Conservation (phyloP, 2,888 invertebrate genomes). For the Anaspis maculata region DNA sequence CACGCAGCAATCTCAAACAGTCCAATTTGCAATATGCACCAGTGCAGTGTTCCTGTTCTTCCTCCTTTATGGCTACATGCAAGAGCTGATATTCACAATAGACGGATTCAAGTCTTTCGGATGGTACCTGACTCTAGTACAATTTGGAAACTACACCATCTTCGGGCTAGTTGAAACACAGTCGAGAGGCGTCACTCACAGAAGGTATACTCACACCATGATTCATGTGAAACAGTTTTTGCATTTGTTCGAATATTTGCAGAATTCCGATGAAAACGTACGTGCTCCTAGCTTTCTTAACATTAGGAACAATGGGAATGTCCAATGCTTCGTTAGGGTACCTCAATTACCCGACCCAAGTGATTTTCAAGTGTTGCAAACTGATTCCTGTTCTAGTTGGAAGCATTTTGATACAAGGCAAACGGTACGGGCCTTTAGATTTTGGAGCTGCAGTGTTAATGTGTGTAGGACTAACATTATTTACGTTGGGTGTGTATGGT, state of each 20-base stretch:
- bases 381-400: slow-evolving; percentile 92
- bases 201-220: no score
- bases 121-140: slow-evolving; percentile 85
- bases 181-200: slow-evolving; percentile 51
- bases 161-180: slow-evolving; percentile 72
- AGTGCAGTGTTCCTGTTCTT: slow-evolving; percentile 80
- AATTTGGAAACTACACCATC: slow-evolving; percentile 77
- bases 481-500: slow-evolving; percentile 68
- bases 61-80: slow-evolving; percentile 82
- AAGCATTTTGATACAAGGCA: slow-evolving; percentile 85
- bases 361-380: slow-evolving; percentile 97
- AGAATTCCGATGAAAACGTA: slow-evolving; percentile 82
- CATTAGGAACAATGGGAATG: slow-evolving; percentile 91
- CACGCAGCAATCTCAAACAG: slow-evolving; percentile 52
- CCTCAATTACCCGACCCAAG: slow-evolving; percentile 93
- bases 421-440: slow-evolving; percentile 75
- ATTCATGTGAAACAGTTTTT: slow-evolving; percentile 10
- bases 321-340: slow-evolving; percentile 92
- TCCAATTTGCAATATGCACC: slow-evolving; percentile 71
- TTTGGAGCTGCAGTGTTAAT: slow-evolving; percentile 76
- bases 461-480: slow-evolving; percentile 84
- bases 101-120: slow-evolving; percentile 84
- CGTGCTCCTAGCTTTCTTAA: slow-evolving; percentile 71
- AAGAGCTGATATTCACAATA: slow-evolving; percentile 87
- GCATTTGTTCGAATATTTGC: slow-evolving; percentile 16